phyloP scores from a whole-genome alignment of 2,797 vertebrate species.

The Valencia hispanica region DNA sequence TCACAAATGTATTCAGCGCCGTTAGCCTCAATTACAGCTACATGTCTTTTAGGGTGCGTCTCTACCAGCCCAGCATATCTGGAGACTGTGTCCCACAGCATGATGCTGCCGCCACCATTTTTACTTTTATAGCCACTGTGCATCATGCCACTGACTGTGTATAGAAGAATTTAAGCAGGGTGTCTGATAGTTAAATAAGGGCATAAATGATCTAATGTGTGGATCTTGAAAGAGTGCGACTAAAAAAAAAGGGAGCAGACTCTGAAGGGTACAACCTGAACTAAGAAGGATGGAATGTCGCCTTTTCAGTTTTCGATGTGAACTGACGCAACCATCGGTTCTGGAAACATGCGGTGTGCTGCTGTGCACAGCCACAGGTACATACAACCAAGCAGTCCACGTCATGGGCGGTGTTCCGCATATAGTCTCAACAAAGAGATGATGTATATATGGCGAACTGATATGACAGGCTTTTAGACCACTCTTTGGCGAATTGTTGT shows the following conservation, averaged over 20 bases:
- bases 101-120: not conserved
- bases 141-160: not conserved
- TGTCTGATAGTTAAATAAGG: not conserved
- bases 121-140: no score
- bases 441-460: not conserved
- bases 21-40: no score
- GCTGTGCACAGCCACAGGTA: not conserved
- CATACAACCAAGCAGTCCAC: not conserved
- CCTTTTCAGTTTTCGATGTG: not conserved
- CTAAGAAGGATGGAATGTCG: not conserved
- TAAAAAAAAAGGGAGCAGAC: not conserved
- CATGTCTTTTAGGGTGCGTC: no score
- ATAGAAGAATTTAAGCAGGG: not conserved
- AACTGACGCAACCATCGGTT: not conserved
- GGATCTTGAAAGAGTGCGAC: not conserved
- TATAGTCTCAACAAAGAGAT: not conserved
- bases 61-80: no score
- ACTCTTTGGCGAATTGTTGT: not conserved
- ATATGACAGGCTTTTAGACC: not conserved
- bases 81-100: not conserved
- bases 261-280: not conserved
- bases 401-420: not conserved
- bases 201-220: not conserved
- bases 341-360: not conserved
- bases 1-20: no score